These are phyloP conservation scores for Brachionichthys hirsutus DNA, from an alignment of 2,113 vertebrate species.

Conservation along the genomic window DNA sequence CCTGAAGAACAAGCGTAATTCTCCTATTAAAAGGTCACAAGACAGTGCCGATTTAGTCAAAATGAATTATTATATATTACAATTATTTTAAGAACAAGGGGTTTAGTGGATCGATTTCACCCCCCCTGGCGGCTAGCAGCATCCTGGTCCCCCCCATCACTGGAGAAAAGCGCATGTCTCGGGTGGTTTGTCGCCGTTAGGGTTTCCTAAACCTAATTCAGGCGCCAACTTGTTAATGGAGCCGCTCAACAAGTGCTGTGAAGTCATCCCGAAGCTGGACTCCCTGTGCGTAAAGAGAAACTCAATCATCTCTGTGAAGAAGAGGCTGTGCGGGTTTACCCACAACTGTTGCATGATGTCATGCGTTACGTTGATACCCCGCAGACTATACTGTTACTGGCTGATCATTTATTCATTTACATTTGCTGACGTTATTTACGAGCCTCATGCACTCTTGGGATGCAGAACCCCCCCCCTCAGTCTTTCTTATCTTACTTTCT, in stretches of 20 bases:
- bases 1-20: too few relatives aligned
- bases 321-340: slow-evolving; percentile 53
- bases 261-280: background rate
- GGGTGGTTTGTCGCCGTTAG: slow-evolving; percentile 21
- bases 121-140: too few relatives aligned
- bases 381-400: slow-evolving; percentile 66
- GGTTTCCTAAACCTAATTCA: slow-evolving; percentile 21
- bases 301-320: slow-evolving; percentile 49
- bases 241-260: slow-evolving; percentile 25
- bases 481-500: too few relatives aligned
- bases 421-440: slow-evolving; percentile 56
- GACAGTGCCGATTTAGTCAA: too few relatives aligned
- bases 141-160: slow-evolving; percentile 21
- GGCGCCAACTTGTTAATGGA: slow-evolving; percentile 25
- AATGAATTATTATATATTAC: too few relatives aligned
- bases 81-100: too few relatives aligned
- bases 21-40: too few relatives aligned
- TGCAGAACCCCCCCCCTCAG: background rate
- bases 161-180: slow-evolving; percentile 33
- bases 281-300: slow-evolving; percentile 33
- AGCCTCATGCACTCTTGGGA: background rate
- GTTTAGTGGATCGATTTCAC: too few relatives aligned
- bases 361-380: slow-evolving; percentile 65
- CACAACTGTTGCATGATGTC: slow-evolving; percentile 62
- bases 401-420: slow-evolving; percentile 74